These are phyloP conservation scores for Paelopatides confundens DNA, from an alignment of 53 echinoderm and acorn worm species.

Conservation along the genomic window DNA sequence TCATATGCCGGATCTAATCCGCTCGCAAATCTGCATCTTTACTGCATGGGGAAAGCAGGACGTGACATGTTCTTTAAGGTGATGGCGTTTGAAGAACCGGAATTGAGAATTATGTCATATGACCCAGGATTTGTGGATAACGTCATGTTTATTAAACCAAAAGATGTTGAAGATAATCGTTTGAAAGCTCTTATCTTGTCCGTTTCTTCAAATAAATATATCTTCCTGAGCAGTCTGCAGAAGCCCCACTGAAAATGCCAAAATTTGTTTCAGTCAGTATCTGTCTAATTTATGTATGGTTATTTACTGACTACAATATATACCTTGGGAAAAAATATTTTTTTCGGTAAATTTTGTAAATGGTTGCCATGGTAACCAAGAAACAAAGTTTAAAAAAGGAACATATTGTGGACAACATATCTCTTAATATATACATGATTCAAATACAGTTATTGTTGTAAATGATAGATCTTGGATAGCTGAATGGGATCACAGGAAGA, in stretches of 20 bases:
- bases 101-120: slow-evolving; percentile 68
- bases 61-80: slow-evolving; percentile 72
- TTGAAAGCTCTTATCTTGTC: slow-evolving; percentile 10
- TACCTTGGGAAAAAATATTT: background rate
- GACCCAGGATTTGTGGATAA: slow-evolving; percentile 71
- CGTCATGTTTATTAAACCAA: slow-evolving; percentile 47
- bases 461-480: background rate
- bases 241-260: slow-evolving; percentile 46
- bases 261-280: too few species aligned
- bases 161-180: slow-evolving; percentile 39
- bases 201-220: background rate
- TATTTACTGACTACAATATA: too few species aligned
- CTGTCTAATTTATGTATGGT: too few species aligned
- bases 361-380: slow-evolving; percentile 20
- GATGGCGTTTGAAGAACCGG: slow-evolving; percentile 69
- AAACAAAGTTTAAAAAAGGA: background rate
- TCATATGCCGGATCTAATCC: slow-evolving; percentile 54
- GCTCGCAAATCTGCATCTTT: slow-evolving; percentile 50
- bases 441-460: background rate
- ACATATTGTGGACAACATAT: background rate
- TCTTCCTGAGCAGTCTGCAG: slow-evolving; percentile 55
- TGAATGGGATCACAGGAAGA: too few species aligned
- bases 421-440: background rate
- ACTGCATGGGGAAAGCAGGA: slow-evolving; percentile 74
- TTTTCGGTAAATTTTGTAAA: background rate